These are phyloP conservation scores for Alethe castanea DNA, from an alignment of 2,113 vertebrate species.

Conservation along the genomic window DNA sequence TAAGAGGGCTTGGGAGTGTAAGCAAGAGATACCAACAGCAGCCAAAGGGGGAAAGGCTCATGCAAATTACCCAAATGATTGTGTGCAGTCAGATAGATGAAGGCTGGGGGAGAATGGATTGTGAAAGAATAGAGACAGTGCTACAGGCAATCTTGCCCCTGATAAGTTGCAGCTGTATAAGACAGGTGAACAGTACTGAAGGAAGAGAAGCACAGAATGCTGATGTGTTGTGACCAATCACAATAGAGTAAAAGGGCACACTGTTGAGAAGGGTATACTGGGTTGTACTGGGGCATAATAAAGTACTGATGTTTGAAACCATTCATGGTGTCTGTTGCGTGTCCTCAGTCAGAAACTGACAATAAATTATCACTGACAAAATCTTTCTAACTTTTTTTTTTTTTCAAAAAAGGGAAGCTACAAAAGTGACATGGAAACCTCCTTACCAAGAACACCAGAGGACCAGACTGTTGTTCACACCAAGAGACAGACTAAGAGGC, in stretches of 20 bases:
- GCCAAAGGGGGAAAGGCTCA: rapidly evolving
- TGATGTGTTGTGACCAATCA: no score
- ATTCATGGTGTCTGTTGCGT: no score
- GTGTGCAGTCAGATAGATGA: not conserved
- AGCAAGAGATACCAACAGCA: not conserved
- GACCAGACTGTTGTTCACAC: not conserved
- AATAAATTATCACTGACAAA: not conserved
- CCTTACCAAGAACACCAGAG: not conserved
- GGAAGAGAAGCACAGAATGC: no score
- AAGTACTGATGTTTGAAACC: no score
- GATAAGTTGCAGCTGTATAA: no score
- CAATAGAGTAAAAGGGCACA: no score
- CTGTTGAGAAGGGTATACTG: no score
- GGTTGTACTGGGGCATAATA: no score
- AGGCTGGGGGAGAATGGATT: no score
- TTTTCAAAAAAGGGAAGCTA: not conserved
- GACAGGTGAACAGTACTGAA: no score
- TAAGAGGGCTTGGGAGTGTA: not conserved
- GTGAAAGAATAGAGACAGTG: no score
- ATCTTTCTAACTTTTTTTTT: not conserved
- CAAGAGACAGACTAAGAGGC: not conserved
- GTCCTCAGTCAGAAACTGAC: not conserved
- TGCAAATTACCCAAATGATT: not conserved
- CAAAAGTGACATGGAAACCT: not conserved
- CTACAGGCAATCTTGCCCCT: no score